phyloP scores from a whole-genome alignment of 2,888 invertebrate species.

The Diarsia dahlii region DNA sequence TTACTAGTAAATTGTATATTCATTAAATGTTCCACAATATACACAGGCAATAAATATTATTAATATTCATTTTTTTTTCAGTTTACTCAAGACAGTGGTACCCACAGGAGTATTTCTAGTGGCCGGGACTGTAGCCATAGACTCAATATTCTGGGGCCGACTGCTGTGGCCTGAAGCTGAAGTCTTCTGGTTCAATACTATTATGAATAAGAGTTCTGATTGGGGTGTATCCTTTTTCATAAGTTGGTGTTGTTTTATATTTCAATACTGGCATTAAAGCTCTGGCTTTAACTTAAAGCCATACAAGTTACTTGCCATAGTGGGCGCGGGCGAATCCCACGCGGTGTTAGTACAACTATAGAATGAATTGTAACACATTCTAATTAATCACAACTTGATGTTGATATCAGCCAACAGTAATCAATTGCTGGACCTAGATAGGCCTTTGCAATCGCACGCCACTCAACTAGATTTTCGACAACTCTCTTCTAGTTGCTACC shows the following conservation, averaged over 20 bases:
- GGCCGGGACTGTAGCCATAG: conserved; percentile 94
- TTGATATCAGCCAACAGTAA: no score
- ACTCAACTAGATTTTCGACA: no score
- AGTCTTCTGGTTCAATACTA: conserved; percentile 98
- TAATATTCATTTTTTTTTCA: conserved; percentile 78
- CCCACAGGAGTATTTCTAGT: conserved; percentile 93
- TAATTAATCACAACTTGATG: no score
- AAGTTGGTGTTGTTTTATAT: neutral
- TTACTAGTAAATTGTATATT: no score
- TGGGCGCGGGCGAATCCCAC: neutral
- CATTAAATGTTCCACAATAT: neutral
- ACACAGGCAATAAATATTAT: neutral
- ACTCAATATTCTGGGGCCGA: conserved; percentile 98
- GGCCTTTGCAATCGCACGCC: no score
- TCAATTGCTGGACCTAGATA: no score
- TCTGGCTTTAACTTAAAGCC: no score
- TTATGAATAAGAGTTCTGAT: conserved; percentile 97
- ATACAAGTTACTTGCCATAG: neutral
- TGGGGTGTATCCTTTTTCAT: conserved; percentile 98
- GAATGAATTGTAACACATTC: no score
- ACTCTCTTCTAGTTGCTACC: no score
- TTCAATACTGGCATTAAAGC: neutral
- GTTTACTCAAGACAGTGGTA: conserved; percentile 93
- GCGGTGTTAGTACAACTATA: neutral
- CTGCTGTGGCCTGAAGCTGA: conserved; percentile 99